Evolutionary conservation across 2,888 invertebrate genomes (phyloP), one percentile per base, ranked within the genome.

Genomic region (Eupsilia transversa): DNA sequence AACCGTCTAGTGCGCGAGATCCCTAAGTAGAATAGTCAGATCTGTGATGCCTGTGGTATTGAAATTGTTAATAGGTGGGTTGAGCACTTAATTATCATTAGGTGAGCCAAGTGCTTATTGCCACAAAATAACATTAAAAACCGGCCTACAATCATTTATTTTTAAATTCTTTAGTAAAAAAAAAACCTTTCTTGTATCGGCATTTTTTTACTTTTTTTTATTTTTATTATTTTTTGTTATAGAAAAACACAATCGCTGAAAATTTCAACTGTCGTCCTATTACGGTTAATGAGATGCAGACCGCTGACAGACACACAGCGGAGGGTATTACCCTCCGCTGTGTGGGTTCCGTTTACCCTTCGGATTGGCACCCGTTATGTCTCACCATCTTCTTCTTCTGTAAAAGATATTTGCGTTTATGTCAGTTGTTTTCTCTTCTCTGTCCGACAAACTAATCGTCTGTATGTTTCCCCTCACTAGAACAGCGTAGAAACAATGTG

Each of bases 401-500:
- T n/a, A 27, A 27, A 27, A 43, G 43, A 23, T 64, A 46, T 46
- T 46, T 64, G 38, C 12, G 20, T 52, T 27, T 27, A 12, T 1
- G 1, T 30, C 3, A 43, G 12, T 14, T 14, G 0, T n/a, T 23
- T 46, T n/a, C 9, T 52, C 6, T 46, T n/a, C 9, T 52, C 6
- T 2, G 80, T 59, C 0, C 0, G 57, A 56, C 41, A 17, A 54
- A 82, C 2, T 60, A 10, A 52, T 41, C 20, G 1, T 0, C 66
- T 59, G 79, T 83, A 35, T 86, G 67, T 85, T 77, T 77, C 49
- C 17, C 12, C 23, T 38, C 0, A 17, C 56, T 73, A 79, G 61
- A 79, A 74, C 61, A 60, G 68, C 71, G 63, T 68, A 67, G 69
- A 86, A 87, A 86, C 85, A 86, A 87, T 83, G 79, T 85, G 86